Evolutionary conservation across 1,140 invertebrate species (phyloP), one percentile per base, ranked within the genome.

Genomic region (Papilio polytes): DNA sequence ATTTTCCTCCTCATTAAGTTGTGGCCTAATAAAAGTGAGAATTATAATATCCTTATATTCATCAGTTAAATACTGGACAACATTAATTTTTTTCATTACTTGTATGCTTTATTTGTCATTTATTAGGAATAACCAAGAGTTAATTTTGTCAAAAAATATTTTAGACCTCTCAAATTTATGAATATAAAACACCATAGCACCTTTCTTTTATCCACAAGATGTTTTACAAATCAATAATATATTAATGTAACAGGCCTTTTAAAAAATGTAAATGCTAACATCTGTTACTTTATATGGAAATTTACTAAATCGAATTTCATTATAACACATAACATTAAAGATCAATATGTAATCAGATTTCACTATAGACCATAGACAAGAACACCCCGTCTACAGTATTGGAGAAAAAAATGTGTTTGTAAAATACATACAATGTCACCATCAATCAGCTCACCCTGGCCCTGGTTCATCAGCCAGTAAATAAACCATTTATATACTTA

Each of bases 341-440:
- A 59, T 79, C 59, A 81, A 73, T 31, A 81, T 59, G 84, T 80
- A 85, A 74, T 82, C 51, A 85, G 73, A 80, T n/a, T 36, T 44
- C 48, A 59, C 18, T 63, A 56, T 70, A 78, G 18, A 78, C 22
- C 56, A 63, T 51, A 73, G 41, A 78, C 66, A 56, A 81, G 46
- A 76, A 81, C 82, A 83, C 85, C 86, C 87, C 86, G 81, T 31
- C 77, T 41, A 51, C 12, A 26, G 4, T 78, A 83, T 80, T 56
- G 79, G 84, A 85, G 76, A 88, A 83, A 86, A 89, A 87, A 91
- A 89, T 87, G 84, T 88, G 88, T 85, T 80, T 86, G 85, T 83
- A 88, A 88, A 91, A 94, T 94, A 94, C 93, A 94, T 94, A 94
- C 92, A 92, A 94, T 84, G 85, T 91, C 91, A 94, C 91, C 93